Evolutionary conservation across 2,797 vertebrate species (phyloP).

Genomic region (Fistularia tabacaria): DNA sequence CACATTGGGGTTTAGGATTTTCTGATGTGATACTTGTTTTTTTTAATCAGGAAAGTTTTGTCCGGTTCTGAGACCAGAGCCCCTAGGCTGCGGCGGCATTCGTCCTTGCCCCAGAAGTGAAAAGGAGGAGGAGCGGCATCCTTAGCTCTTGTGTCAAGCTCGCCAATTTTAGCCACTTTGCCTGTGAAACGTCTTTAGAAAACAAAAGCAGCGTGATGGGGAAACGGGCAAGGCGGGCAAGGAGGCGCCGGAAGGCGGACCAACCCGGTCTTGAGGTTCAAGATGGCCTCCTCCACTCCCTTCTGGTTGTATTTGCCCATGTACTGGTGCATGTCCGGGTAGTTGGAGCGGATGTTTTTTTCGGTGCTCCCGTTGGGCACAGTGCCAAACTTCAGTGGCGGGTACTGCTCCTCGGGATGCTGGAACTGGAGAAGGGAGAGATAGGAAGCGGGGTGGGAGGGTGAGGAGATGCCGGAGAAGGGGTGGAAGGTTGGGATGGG

Average conservation of each 20-base stretch:
- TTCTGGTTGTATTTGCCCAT: conserved; percentile 95
- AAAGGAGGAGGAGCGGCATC: too few species aligned
- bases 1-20: too few species aligned
- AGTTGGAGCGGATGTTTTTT: conserved; percentile 96
- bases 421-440: conserved; percentile 81
- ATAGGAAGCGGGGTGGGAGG: conserved; percentile 20
- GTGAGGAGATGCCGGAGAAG: conserved; percentile 40
- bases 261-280: conserved; percentile 90
- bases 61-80: too few species aligned
- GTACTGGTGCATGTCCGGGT: conserved; percentile 93
- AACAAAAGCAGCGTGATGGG: neutral
- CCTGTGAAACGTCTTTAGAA: too few species aligned
- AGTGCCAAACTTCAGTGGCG: conserved; percentile 91
- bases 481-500: too few species aligned
- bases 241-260: conserved; percentile 33
- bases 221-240: neutral
- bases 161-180: too few species aligned
- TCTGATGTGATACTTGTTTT: too few species aligned
- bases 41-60: too few species aligned
- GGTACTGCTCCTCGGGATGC: conserved; percentile 94
- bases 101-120: too few species aligned
- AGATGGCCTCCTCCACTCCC: conserved; percentile 89
- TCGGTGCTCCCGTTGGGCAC: conserved; percentile 95
- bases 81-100: too few species aligned
- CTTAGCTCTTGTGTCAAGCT: too few species aligned